Base-by-base conservation (phyloP, 2,113 vertebrate species). In the Euleptes europaea region DNA sequence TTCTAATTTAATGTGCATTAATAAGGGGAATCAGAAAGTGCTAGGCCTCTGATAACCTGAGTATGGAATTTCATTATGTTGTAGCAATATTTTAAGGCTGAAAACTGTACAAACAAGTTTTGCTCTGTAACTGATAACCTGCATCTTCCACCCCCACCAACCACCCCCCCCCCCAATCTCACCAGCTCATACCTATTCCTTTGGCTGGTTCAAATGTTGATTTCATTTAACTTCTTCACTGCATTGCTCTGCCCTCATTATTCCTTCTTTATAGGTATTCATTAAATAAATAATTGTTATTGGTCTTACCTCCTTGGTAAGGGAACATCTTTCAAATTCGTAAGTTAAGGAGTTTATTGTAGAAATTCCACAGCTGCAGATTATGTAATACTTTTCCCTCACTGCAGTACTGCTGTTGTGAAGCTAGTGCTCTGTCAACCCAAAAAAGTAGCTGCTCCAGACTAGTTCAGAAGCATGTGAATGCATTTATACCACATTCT, bases 1-100 rank as follows among this genome's bases (percentile, higher is more conserved):
- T 88, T 90, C 84, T 95, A 92, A 95, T 93, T 93, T 94, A 93
- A 88, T 76, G 38, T 89, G 65, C 75, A 78, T 88, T 89, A 81
- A 85, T 86, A 71, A 94, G 85, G 92, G 73, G 81, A 91, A 86
- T 88, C 63, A 83, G 86, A 82, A 93, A 90, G 89, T 89, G 88
- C 74, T 91, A 85, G 85, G 74, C 91, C 75, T 94, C 74, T 82
- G 67, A 49, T 82, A 90, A 73, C 54, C 88, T 87, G 89, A 87
- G 35, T 60, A 69, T 75, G 67, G 69, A 92, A 93, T 90, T 90
- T 89, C 88, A 86, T 87, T 91, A 89, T 88, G 91, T 90, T 85
- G 57, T 81, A 87, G 75, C 88, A 88, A 80, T 72, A 51, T 15
- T 28, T n/a, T 83, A 82, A 70, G 67, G 87, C 80, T 76, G 77